A percentile compares a stretch with the other conserved stretches of the same genome.
phyloP scores from a whole-genome alignment of 2,113 vertebrate species.

The Suncus etruscus region DNA sequence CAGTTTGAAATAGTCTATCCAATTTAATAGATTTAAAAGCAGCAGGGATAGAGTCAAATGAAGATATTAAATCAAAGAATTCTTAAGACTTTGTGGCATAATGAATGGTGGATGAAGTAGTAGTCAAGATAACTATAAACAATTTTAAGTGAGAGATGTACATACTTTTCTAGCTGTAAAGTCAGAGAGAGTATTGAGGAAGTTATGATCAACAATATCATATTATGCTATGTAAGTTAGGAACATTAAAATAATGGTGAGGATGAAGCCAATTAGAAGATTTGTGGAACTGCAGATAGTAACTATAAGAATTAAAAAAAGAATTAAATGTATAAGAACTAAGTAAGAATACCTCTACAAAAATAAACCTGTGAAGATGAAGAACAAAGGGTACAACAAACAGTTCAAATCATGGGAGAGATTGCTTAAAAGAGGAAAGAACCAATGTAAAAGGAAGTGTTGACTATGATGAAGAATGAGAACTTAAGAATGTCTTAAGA shows the following conservation, averaged over 20 bases:
- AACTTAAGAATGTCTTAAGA: background rate
- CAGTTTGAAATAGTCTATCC: background rate
- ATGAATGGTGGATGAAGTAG: background rate
- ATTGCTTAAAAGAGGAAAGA: background rate
- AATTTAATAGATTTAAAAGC: background rate
- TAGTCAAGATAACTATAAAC: background rate
- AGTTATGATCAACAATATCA: background rate
- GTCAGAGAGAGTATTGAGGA: background rate
- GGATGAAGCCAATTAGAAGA: background rate
- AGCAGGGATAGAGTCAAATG: background rate
- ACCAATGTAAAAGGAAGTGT: background rate
- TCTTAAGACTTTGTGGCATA: background rate
- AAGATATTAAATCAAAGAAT: background rate
- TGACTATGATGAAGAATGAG: slow-evolving; percentile 6
- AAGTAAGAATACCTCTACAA: slow-evolving; percentile 23
- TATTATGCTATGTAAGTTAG: background rate
- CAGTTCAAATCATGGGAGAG: background rate
- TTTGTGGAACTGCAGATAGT: background rate
- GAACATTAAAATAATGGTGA: background rate
- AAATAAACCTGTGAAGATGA: background rate
- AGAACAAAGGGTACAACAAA: background rate
- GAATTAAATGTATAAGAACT: background rate
- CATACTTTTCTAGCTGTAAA: background rate
- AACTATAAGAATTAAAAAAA: too few relatives aligned
- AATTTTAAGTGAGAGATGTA: background rate